A percentile compares a stretch with the other conserved stretches of the same genome.
These are phyloP conservation scores for Cebidichthys violaceus DNA, from an alignment of 2,113 vertebrate genomes.

Conservation along the genomic window DNA sequence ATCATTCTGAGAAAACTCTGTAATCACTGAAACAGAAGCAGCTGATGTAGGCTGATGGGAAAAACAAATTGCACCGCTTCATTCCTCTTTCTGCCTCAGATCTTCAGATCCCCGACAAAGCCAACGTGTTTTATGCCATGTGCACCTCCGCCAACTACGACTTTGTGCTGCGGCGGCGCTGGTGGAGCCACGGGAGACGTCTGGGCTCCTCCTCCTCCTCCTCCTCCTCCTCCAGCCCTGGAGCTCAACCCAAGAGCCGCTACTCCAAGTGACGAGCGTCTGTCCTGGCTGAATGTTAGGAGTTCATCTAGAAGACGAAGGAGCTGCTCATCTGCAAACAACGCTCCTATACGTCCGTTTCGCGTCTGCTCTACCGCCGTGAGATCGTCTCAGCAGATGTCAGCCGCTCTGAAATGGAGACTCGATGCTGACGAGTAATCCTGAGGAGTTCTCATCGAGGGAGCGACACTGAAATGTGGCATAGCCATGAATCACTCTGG, in stretches of 20 bases:
- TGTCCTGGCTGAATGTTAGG: neutral
- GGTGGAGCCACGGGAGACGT: slow-evolving; percentile 63
- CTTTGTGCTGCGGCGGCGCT: slow-evolving; percentile 86
- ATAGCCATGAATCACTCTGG: neutral
- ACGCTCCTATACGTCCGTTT: neutral
- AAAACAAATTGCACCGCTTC: neutral
- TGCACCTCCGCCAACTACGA: slow-evolving; percentile 85
- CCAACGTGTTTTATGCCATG: slow-evolving; percentile 94
- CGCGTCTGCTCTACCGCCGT: neutral
- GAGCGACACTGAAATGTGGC: neutral
- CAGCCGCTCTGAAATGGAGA: neutral
- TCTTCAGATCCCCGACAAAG: slow-evolving; percentile 89
- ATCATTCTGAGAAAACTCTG: neutral
- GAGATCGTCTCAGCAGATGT: slow-evolving; percentile 4
- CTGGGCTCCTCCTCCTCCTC: slow-evolving; percentile 49
- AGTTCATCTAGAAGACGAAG: neutral
- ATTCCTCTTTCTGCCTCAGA: slow-evolving; percentile 78
- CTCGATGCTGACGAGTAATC: slow-evolving; percentile 8
- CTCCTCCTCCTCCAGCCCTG: slow-evolving; percentile 67
- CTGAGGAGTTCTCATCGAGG: neutral
- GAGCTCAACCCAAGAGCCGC: slow-evolving; percentile 39
- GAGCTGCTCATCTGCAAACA: slow-evolving; percentile 23
- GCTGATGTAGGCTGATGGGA: no score
- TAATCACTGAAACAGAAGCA: neutral
- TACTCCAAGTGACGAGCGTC: slow-evolving; percentile 60